Base-by-base conservation (phyloP, 2,113 vertebrate genomes). In the Cyphomyrus discorhynchus region DNA sequence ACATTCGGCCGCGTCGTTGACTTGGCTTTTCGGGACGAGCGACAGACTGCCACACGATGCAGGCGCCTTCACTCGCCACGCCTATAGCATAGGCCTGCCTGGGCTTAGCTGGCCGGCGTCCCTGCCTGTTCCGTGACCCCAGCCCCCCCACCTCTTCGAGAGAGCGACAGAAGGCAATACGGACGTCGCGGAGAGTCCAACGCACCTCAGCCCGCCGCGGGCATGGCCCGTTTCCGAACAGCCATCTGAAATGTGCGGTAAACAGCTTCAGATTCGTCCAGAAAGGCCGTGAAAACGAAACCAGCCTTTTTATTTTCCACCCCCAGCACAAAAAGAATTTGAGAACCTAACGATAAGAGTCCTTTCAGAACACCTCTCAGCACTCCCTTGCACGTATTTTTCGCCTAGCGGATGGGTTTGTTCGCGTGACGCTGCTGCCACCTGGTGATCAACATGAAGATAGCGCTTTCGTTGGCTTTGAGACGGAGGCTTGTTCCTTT, bases 401-500 rank as follows among this genome's bases (percentile, higher is more conserved):
- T 92, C 92, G 93, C 92, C 91, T 94, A 93, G 91, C 90, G 92
- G 90, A 42, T 91, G 88, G n/a, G 74, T 83, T 56, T 53, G 82
- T 90, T 84, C 88, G 19, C 88, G 90, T 88, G 74, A 27, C 74
- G 35, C 35, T 35, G 52, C 70, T 74, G 42, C 90, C 90, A 92
- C 91, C 91, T 94, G 92, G 94, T 94, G 93, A 92, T 92, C 92
- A 89, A 50, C 35, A 31, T 15, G 8, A 82, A 27, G 27, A 80
- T 21, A 56, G 3, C 90, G 7, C 53, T 6, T 39, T 90, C 0
- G 42, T 3, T 3, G 24, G 21, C 27, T 56, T 89, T 70, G 88
- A 91, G 90, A 92, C 93, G 91, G 89, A 62, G 88, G 93, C 92
- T 92, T 91, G 92, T 90, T 93, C 92, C 92, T 88, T 94, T 93